These are phyloP conservation scores for Myrmophylax atrothorax DNA, from an alignment of 2,113 vertebrate species.

Conservation along the genomic window DNA sequence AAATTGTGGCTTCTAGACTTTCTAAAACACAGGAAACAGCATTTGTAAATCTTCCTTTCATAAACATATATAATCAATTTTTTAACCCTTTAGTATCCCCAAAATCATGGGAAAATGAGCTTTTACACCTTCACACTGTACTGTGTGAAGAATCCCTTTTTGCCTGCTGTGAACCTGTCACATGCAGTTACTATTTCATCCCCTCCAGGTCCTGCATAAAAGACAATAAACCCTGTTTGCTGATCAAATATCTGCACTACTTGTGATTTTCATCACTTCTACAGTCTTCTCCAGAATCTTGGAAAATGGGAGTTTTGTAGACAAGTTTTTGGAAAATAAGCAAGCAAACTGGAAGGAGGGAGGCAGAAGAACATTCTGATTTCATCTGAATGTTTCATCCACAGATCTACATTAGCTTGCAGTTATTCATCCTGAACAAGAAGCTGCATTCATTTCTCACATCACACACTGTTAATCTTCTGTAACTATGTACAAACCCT, in stretches of 20 bases:
- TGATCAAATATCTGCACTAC: not conserved
- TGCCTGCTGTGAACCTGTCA: not conserved
- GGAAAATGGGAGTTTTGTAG: not conserved
- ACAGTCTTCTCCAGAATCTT: not conserved
- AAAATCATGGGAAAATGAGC: not conserved
- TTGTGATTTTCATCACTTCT: not conserved
- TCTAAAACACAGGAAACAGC: not conserved
- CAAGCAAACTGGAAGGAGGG: not conserved
- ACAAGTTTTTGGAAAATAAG: not conserved
- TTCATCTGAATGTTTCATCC: not conserved
- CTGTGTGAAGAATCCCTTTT: not conserved
- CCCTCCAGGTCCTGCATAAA: not conserved
- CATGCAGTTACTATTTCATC: not conserved
- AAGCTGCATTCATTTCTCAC: slow-evolving; percentile 14
- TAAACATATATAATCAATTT: not conserved
- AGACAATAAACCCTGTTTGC: not conserved
- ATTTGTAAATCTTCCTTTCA: not conserved
- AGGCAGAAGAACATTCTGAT: not conserved
- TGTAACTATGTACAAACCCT: not conserved
- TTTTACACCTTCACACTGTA: not conserved
- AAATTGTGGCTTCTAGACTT: not conserved
- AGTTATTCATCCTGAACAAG: not conserved
- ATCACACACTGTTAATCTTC: not conserved
- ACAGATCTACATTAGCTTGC: not conserved
- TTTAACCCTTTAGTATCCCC: not conserved